Conservation (phyloP, 2,888 invertebrate species). For the Xylota segnis region DNA sequence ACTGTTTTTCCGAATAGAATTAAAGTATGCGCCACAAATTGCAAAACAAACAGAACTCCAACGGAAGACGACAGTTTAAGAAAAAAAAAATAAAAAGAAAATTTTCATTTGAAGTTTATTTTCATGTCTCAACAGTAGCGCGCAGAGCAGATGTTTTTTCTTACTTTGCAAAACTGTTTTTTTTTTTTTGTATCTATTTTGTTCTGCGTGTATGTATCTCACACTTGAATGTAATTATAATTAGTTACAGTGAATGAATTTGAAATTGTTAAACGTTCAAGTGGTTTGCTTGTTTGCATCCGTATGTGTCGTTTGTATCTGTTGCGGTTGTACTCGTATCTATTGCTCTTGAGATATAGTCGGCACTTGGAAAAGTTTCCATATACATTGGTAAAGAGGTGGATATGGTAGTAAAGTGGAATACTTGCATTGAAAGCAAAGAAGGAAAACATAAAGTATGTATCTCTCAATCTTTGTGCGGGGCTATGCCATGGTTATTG, state of each 20-base stretch:
- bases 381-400: neutral
- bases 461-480: neutral
- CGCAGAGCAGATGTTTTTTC: neutral
- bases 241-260: conserved; percentile 26
- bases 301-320: neutral
- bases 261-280: conserved; percentile 16
- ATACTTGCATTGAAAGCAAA: neutral
- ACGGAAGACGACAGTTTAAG: neutral
- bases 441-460: neutral
- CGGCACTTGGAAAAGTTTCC: neutral
- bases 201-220: neutral
- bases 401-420: neutral
- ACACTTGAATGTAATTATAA: conserved; percentile 13
- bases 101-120: conserved; percentile 1
- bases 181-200: neutral
- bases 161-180: neutral
- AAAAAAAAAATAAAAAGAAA: too few species aligned
- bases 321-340: neutral
- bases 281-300: conserved; percentile 14
- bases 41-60: conserved; percentile 5
- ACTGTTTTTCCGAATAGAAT: neutral
- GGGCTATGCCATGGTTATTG: neutral
- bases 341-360: neutral
- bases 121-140: conserved; percentile 1
- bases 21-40: neutral